Base-by-base conservation (phyloP, 1,140 invertebrate genomes). In the Drosophila burlai region DNA sequence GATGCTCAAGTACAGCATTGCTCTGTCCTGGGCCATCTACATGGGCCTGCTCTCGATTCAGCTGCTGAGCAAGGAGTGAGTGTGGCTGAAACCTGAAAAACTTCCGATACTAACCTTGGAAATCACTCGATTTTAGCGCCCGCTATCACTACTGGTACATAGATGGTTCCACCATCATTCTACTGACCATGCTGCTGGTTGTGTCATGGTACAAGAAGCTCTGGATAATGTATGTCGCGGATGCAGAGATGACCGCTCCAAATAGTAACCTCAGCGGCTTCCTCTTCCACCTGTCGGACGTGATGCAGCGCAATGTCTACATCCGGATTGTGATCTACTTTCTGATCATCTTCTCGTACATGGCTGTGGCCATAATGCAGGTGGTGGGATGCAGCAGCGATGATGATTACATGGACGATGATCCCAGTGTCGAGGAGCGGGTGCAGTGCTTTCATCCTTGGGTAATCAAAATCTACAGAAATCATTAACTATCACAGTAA, bases 301-400 rank as follows among this genome's bases (percentile, higher is more conserved):
- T 72, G n/a, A 94, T 95, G 34, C 95, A 96, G 42, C 94, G 94
- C 85, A 96, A 94, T 69, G 94, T 95, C 3, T 84, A 93, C 45
- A 92, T 95, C 13, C 94, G 97, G 58, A 95, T 95, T 4, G 66
- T 93, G 2, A 93, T 97, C 6, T 97, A 97, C 79, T 78, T 96
- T 7, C 73, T 95, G 2, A 94, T 97, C 42, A 95, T 95, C 47
- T 68, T 94, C 11, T 94, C 95, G 59, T 93, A 97, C 38, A 94
- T 95, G 46, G 91, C 94, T 7, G 96, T 95, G 60, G 95, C 96
- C 5, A 94, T 97, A 57, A 94, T 96, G 34, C 96, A 96, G 84
- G 92, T 95, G 87, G 94, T 95, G 92, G 93, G 92, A 13, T 89
- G 85, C 46, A 52, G 65, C 45, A 46, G 26, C 1, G 42, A 46